Conservation (phyloP, 2,888 invertebrate genomes). For the Physocephala rufipes region DNA sequence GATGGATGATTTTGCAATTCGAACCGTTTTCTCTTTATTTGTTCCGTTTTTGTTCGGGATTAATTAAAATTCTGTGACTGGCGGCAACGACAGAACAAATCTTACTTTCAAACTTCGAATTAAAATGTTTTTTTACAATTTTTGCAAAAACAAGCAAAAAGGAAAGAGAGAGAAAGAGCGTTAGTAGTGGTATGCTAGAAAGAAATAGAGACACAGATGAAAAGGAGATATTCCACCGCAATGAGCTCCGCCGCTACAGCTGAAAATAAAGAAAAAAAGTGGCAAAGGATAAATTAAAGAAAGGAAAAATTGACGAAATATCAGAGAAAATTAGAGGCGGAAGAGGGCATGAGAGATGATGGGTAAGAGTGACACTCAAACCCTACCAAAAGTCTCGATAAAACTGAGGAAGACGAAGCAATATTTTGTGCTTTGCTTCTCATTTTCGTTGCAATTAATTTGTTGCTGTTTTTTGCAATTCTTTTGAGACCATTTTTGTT, state of each 20-base stretch:
- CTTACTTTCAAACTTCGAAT: too few species aligned
- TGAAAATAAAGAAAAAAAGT: background rate
- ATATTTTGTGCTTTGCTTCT: slow-evolving; percentile 19
- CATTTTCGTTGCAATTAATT: background rate
- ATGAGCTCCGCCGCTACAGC: too few species aligned
- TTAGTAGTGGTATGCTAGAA: too few species aligned
- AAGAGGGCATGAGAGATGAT: slow-evolving; percentile 3
- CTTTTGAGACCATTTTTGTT: background rate
- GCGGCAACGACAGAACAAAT: too few species aligned
- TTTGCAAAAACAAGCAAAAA: background rate
- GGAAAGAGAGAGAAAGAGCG: too few species aligned
- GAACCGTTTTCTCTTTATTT: too few species aligned
- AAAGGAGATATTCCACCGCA: background rate
- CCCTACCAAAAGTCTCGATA: slow-evolving; percentile 36
- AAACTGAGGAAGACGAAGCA: too few species aligned
- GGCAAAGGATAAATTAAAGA: slow-evolving; percentile 17
- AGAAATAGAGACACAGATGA: background rate
- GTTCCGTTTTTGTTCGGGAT: too few species aligned
- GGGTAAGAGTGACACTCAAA: slow-evolving; percentile 11
- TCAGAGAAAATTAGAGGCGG: slow-evolving; percentile 7
- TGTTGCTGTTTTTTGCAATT: background rate
- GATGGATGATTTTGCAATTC: too few species aligned
- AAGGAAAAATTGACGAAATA: slow-evolving; percentile 14
- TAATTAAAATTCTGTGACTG: too few species aligned
- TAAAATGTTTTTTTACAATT: too few species aligned